Conservation (phyloP, 1,140 invertebrate species). For the Marisa cornuarietis region DNA sequence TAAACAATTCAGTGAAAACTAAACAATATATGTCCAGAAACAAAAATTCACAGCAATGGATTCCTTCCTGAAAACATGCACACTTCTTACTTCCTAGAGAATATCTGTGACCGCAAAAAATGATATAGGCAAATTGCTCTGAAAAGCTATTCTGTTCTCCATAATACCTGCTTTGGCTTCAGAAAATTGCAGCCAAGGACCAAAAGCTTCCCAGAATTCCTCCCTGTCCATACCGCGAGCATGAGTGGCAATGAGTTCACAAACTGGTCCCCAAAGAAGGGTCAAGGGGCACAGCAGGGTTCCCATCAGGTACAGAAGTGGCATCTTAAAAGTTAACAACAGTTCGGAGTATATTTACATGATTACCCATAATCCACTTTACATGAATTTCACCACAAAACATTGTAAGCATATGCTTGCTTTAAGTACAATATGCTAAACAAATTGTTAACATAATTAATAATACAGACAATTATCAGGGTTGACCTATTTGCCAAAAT, state of each 20-base stretch:
- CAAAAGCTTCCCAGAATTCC: conserved; percentile 83
- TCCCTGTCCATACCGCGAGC: conserved; percentile 73
- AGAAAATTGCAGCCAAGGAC: conserved; percentile 71
- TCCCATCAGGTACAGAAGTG: conserved; percentile 82
- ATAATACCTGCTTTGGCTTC: conserved; percentile 55
- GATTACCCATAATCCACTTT: no score
- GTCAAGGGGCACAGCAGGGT: conserved; percentile 87
- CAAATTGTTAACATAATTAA: not conserved
- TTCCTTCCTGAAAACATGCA: no score
- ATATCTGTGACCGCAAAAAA: no score
- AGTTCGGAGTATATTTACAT: not conserved
- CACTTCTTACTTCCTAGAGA: no score
- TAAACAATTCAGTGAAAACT: no score
- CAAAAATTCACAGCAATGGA: no score
- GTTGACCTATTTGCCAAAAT: no score
- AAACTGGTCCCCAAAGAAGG: conserved; percentile 85
- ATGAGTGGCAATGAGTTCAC: conserved; percentile 78
- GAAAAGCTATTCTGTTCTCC: no score
- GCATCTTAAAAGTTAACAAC: conserved; percentile 69
- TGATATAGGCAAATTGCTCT: no score
- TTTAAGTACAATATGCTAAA: not conserved
- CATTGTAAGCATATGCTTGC: no score
- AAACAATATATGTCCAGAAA: no score
- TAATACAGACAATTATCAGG: not conserved
- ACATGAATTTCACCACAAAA: no score